A percentile compares a stretch with the other conserved stretches of the same genome.
These are phyloP conservation scores for Steinernema carpocapsae DNA, from an alignment of 2,888 invertebrate genomes.

Conservation along the genomic window DNA sequence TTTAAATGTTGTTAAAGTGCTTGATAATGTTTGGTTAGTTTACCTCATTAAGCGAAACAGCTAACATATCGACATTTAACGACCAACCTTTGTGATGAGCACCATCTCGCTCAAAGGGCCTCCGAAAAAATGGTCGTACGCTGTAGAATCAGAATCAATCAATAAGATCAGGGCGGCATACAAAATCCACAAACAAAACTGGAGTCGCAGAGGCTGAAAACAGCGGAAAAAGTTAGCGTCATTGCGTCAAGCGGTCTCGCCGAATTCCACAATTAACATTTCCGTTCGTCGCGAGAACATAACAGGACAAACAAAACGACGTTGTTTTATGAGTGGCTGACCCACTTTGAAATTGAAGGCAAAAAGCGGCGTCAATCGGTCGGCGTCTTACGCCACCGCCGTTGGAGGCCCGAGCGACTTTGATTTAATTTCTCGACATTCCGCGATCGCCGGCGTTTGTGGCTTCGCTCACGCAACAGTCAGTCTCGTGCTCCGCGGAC, in stretches of 20 bases:
- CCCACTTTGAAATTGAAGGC: not conserved
- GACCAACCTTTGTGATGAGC: conserved; percentile 32
- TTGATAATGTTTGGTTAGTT: too few relatives aligned
- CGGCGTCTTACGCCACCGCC: not conserved
- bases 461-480: not conserved
- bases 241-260: too few relatives aligned
- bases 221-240: not conserved
- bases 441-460: not conserved
- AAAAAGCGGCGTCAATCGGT: conserved; percentile 14
- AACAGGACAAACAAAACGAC: conserved; percentile 17
- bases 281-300: not conserved
- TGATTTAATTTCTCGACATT: conserved; percentile 16
- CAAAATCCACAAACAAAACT: not conserved
- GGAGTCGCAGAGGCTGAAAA: conserved; percentile 5
- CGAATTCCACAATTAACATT: not conserved
- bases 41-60: too few relatives aligned
- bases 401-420: not conserved
- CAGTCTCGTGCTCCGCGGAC: not conserved
- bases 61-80: not conserved
- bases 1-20: too few relatives aligned
- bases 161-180: not conserved
- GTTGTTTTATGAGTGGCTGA: conserved; percentile 4
- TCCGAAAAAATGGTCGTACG: not conserved
- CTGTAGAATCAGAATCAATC: not conserved
- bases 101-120: conserved; percentile 6